These are phyloP conservation scores for Drosophila sp. DNA, from an alignment of 1,140 invertebrate genomes.

Conservation along the genomic window DNA sequence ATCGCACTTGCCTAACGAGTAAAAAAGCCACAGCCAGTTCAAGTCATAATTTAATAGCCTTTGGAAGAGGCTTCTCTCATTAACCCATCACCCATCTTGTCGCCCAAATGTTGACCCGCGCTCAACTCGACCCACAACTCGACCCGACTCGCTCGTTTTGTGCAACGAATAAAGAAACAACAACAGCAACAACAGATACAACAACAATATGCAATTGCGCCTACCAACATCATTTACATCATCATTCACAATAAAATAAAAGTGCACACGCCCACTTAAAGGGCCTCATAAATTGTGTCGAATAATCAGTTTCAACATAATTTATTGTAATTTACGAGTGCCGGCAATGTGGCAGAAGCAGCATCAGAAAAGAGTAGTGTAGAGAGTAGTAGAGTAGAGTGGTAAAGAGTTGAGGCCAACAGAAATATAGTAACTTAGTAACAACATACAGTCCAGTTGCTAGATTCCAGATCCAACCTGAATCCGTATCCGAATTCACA, in stretches of 20 bases:
- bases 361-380: constrained; percentile 16
- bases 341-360: constrained; percentile 68
- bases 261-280: constrained; percentile 82
- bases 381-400: constrained; percentile 8
- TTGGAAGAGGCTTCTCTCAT: constrained; percentile 62
- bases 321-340: constrained; percentile 83
- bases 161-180: constrained; percentile 15
- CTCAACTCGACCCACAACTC: constrained; percentile 57
- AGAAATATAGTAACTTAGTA: constrained; percentile 33
- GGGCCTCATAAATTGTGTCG: constrained; percentile 81
- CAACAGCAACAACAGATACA: constrained; percentile 20
- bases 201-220: constrained; percentile 49
- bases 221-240: constrained; percentile 81
- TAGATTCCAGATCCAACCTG: constrained; percentile 24
- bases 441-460: constrained; percentile 28
- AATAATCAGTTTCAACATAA: constrained; percentile 83
- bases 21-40: constrained; percentile 8
- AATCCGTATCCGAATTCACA: constrained; percentile 51
- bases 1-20: constrained; percentile 32
- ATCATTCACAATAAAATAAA: constrained; percentile 84
- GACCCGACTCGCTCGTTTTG: constrained; percentile 35
- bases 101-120: constrained; percentile 69
- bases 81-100: constrained; percentile 67
- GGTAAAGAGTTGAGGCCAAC: constrained; percentile 2
- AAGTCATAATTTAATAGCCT: constrained; percentile 22